These are phyloP conservation scores for Cherax destructor DNA, from an alignment of 1,140 invertebrate genomes.

Conservation along the genomic window DNA sequence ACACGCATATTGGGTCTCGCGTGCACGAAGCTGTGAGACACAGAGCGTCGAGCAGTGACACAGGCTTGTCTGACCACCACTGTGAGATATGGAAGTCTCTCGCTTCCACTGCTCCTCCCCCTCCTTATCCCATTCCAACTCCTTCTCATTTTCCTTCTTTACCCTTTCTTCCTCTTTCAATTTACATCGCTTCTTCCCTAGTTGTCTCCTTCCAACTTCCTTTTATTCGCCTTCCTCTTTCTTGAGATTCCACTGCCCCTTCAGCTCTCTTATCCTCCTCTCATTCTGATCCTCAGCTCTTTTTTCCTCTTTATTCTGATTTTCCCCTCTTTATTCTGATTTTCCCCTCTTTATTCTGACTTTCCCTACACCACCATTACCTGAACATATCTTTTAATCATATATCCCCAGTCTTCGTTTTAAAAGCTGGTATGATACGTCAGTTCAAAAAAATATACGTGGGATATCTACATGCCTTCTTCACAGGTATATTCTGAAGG, in stretches of 20 bases:
- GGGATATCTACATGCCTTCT: no score
- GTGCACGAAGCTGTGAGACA: conserved; percentile 31
- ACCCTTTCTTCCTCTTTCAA: not conserved
- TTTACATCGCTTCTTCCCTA: no score
- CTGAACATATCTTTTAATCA: no score
- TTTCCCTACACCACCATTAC: no score
- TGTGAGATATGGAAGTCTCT: conserved; percentile 44
- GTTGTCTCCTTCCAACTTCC: no score
- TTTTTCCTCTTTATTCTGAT: no score
- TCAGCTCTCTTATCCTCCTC: not conserved
- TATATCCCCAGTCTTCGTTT: no score
- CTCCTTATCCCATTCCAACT: not conserved
- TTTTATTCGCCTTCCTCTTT: not conserved
- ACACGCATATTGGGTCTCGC: not conserved
- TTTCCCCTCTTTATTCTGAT: not conserved
- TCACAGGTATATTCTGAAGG: no score
- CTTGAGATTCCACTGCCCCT: not conserved
- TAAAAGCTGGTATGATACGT: no score
- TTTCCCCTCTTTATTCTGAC: no score
- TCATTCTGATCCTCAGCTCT: not conserved
- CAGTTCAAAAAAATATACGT: no score
- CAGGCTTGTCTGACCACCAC: conserved; percentile 24
- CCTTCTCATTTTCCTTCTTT: not conserved
- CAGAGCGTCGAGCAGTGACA: conserved; percentile 34
- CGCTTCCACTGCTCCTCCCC: not conserved